A percentile compares a stretch with the other conserved stretches of the same genome.
These are phyloP conservation scores for Blennius ocellaris DNA, from an alignment of 2,113 vertebrate species.

Conservation along the genomic window DNA sequence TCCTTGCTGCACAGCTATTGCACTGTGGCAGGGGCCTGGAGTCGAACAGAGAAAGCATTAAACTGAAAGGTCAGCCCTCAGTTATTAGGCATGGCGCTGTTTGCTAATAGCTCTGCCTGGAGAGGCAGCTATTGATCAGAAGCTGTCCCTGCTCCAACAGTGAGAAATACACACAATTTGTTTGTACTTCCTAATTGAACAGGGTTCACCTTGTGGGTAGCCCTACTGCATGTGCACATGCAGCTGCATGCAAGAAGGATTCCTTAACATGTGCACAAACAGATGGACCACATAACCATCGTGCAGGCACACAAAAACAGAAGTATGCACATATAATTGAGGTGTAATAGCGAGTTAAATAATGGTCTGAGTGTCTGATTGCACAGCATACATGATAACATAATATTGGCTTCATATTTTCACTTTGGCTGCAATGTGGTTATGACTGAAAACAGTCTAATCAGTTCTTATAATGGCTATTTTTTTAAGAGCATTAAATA, in stretches of 20 bases:
- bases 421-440: too few relatives aligned
- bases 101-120: slow-evolving; percentile 80
- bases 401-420: too few relatives aligned
- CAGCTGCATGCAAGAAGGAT: slow-evolving; percentile 12
- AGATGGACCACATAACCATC: background rate
- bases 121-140: slow-evolving; percentile 81
- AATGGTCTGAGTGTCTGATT: background rate
- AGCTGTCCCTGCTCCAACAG: slow-evolving; percentile 58
- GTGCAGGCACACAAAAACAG: slow-evolving; percentile 12
- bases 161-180: slow-evolving; percentile 73
- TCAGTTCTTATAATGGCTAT: too few relatives aligned
- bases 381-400: background rate
- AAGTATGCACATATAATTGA: background rate
- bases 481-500: too few relatives aligned
- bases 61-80: slow-evolving; percentile 82
- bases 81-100: slow-evolving; percentile 79
- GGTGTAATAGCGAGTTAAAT: background rate
- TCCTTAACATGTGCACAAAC: background rate
- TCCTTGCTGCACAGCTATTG: slow-evolving; percentile 72
- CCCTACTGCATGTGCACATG: slow-evolving; percentile 24
- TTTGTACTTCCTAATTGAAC: slow-evolving; percentile 80
- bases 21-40: slow-evolving; percentile 51
- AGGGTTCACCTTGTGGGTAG: slow-evolving; percentile 74
- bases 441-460: too few relatives aligned
- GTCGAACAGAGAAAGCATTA: slow-evolving; percentile 68